Base-by-base conservation (phyloP, 2,888 invertebrate species). In the Andrena dorsata region DNA sequence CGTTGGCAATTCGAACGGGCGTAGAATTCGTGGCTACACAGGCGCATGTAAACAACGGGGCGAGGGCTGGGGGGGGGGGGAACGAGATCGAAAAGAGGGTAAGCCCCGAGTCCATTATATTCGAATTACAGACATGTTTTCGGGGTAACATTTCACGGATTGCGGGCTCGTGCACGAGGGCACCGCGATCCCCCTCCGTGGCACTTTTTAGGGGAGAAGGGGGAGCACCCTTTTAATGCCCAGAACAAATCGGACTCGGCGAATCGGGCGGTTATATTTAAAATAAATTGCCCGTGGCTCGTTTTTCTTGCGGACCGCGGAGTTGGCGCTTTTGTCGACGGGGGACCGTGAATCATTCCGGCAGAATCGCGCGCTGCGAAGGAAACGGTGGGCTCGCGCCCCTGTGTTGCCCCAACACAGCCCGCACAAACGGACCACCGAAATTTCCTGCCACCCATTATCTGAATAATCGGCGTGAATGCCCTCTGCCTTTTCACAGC, bases 241-340 rank as follows among this genome's bases (percentile, higher is more conserved):
- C 89, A 84, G 75, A 77, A 84, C 89, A 81, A 89, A 89, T 89
- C 84, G 83, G 80, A 75, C 80, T 77, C 76, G 66, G 82, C 88
- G 89, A 88, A 89, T 88, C 88, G 88, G 82, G 89, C 85, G 80
- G 83, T 86, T 88, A 87, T 88, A 89, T 89, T 89, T 89, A 86
- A 89, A 89, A 89, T 89, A 89, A 89, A 89, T 89, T 85, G 86
- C 86, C 83, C 88, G 88, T 88, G 83, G 82, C 81, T 75, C 79
- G 76, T 83, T 84, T 85, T 86, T 85, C 85, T 85, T 85, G 82
- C 80, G 75, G 71, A 76, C 75, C 80, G 80, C 80, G 80, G 80
- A 82, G 80, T 82, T 82, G 80, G 80, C 82, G 82, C 82, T 80
- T 41, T 82, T 82, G 82, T 82, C 82, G 80, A 82, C 61, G 82